A percentile compares a stretch with the other conserved stretches of the same genome.
phyloP scores from a whole-genome alignment of 2,113 vertebrate genomes.

The Epinephelus cyanopodus region DNA sequence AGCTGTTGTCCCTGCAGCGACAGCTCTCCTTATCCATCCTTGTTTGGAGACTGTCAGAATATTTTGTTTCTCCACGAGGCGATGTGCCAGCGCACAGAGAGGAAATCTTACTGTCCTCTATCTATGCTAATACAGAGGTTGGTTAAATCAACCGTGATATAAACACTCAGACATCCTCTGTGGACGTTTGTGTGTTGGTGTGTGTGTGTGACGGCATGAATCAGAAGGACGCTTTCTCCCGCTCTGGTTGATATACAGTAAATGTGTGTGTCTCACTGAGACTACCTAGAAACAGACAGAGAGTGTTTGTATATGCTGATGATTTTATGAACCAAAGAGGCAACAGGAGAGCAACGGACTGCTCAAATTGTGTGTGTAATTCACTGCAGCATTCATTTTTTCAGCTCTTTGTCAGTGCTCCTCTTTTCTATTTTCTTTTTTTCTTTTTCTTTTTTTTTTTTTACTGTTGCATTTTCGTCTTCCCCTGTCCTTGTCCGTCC shows the following conservation, averaged over 20 bases:
- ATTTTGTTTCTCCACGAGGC: slow-evolving; percentile 26
- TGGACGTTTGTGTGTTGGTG: slow-evolving; percentile 33
- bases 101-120: slow-evolving; percentile 23
- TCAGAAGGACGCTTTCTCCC: slow-evolving; percentile 9
- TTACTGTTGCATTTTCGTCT: background rate
- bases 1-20: slow-evolving; percentile 42
- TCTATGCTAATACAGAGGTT: slow-evolving; percentile 41
- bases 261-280: slow-evolving; percentile 24
- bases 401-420: slow-evolving; percentile 20
- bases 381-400: slow-evolving; percentile 47
- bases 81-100: slow-evolving; percentile 37
- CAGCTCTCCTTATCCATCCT: slow-evolving; percentile 52
- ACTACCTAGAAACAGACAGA: slow-evolving; percentile 16
- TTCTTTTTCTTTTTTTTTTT: background rate
- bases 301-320: slow-evolving; percentile 19
- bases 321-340: slow-evolving; percentile 17
- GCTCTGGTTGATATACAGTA: slow-evolving; percentile 2
- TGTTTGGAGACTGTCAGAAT: slow-evolving; percentile 60
- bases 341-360: slow-evolving; percentile 35
- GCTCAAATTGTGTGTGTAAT: slow-evolving; percentile 45
- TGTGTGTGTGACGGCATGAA: slow-evolving; percentile 24
- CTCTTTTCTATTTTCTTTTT: slow-evolving; percentile 1
- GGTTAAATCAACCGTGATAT: slow-evolving; percentile 41
- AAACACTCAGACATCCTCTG: slow-evolving; percentile 30
- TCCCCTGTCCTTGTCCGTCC: slow-evolving; percentile 41